Evolutionary conservation across 2,113 vertebrate genomes (phyloP).

Genomic region (Microcebus ravelobensis): DNA sequence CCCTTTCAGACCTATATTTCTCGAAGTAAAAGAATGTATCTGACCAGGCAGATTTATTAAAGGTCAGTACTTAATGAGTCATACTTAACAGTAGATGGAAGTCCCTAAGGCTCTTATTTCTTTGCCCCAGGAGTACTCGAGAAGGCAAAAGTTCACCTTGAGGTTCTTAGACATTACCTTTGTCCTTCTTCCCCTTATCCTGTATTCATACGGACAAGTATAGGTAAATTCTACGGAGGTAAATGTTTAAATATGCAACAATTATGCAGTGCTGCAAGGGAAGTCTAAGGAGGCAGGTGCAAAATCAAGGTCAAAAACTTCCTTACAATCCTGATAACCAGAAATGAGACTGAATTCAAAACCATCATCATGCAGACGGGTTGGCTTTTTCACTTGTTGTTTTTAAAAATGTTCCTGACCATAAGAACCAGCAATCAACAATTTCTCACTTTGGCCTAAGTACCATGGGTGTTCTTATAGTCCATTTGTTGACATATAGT

Average conservation of each 20-base stretch:
- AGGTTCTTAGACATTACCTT: neutral
- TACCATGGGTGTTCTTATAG: constrained; percentile 59
- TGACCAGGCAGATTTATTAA: constrained; percentile 78
- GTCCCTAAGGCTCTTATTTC: constrained; percentile 74
- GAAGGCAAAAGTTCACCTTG: constrained; percentile 16
- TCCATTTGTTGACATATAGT: constrained; percentile 74
- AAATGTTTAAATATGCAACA: constrained; percentile 19
- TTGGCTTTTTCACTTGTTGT: constrained; percentile 59
- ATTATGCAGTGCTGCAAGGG: accelerated
- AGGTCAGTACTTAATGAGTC: constrained; percentile 78
- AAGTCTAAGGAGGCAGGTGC: neutral
- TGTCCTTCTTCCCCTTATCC: neutral
- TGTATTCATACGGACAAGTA: neutral
- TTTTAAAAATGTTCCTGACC: constrained; percentile 65
- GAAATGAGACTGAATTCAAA: constrained; percentile 8
- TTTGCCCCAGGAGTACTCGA: constrained; percentile 62
- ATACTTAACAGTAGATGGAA: constrained; percentile 72
- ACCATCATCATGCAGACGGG: constrained; percentile 59
- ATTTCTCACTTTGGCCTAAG: constrained; percentile 70
- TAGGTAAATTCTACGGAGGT: constrained; percentile 33
- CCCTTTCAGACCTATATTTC: constrained; percentile 67
- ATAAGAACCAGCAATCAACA: constrained; percentile 64
- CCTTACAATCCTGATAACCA: neutral
- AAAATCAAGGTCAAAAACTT: neutral
- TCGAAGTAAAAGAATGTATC: constrained; percentile 79